A percentile compares a stretch with the other conserved stretches of the same genome.
These are phyloP conservation scores for Sarcophaga caerulescens DNA, from an alignment of 2,888 invertebrate genomes.

Conservation along the genomic window DNA sequence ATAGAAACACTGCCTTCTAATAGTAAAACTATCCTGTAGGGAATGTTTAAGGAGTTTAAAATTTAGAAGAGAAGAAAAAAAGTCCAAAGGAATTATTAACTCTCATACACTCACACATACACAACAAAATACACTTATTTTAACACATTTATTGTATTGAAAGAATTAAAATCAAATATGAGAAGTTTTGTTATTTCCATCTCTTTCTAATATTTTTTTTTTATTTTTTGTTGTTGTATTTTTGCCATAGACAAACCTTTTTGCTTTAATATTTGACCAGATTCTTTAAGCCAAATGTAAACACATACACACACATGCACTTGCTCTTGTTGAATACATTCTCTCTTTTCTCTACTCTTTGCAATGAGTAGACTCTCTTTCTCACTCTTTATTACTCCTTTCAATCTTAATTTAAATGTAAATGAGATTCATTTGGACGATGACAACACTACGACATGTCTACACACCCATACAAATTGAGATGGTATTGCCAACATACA, in stretches of 20 bases:
- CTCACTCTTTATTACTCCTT: constrained; percentile 40
- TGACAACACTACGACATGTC: constrained; percentile 61
- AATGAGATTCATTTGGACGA: constrained; percentile 71
- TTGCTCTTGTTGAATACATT: not conserved
- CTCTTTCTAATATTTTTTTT: not conserved
- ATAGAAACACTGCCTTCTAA: constrained; percentile 16
- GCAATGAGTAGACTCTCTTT: not conserved
- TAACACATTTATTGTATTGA: constrained; percentile 15
- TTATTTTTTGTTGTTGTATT: too few relatives aligned
- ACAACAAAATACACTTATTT: constrained; percentile 1
- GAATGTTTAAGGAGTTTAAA: constrained; percentile 54
- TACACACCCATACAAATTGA: constrained; percentile 2
- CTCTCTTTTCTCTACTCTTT: not conserved
- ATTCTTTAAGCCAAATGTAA: constrained; percentile 37
- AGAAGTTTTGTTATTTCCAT: not conserved
- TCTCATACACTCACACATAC: constrained; percentile 17
- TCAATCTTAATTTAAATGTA: constrained; percentile 71
- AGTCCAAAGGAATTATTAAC: constrained; percentile 36
- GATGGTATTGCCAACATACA: not conserved
- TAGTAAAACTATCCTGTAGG: constrained; percentile 41
- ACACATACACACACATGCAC: not conserved
- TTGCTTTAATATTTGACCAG: constrained; percentile 50
- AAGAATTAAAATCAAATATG: not conserved
- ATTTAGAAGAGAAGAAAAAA: not conserved
- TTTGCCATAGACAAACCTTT: constrained; percentile 15